phyloP scores from a whole-genome alignment of 2,888 invertebrate genomes.

The Dasypogon diadema region DNA sequence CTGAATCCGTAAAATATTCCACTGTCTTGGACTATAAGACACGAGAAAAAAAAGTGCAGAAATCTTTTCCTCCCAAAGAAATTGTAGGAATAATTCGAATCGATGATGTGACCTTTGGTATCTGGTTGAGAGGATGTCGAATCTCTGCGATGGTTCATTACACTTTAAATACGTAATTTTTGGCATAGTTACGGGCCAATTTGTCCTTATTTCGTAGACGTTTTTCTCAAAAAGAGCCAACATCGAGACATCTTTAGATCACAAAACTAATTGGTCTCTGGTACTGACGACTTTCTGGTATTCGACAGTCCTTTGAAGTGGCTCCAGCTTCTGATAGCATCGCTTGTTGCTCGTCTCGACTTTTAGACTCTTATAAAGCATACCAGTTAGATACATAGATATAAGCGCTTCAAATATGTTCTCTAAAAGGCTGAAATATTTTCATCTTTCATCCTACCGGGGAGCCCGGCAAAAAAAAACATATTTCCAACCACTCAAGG shows the following conservation, averaged over 20 bases:
- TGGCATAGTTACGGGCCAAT: not conserved
- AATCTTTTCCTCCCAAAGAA: not conserved
- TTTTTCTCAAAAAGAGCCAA: no score
- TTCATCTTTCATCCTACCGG: not conserved
- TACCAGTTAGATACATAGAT: not conserved
- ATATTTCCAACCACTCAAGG: not conserved
- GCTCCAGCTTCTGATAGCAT: constrained; percentile 7
- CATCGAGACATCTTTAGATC: not conserved
- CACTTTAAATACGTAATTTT: constrained; percentile 39
- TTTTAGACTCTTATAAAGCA: not conserved
- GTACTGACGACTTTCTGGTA: not conserved
- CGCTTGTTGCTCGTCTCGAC: not conserved
- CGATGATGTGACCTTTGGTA: constrained; percentile 41
- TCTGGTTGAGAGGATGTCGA: constrained; percentile 3
- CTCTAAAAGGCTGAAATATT: not conserved
- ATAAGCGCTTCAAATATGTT: not conserved
- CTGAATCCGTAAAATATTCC: not conserved
- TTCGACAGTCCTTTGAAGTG: constrained; percentile 4
- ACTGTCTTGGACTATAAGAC: not conserved
- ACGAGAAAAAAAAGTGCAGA: not conserved
- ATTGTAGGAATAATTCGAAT: constrained; percentile 20
- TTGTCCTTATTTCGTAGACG: not conserved
- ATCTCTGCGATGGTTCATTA: constrained; percentile 32
- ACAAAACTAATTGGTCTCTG: not conserved
- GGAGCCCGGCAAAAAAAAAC: not conserved